A percentile compares a stretch with the other conserved stretches of the same genome.
Conservation (phyloP, 2,888 invertebrate species). For the Conops quadrifasciatus region DNA sequence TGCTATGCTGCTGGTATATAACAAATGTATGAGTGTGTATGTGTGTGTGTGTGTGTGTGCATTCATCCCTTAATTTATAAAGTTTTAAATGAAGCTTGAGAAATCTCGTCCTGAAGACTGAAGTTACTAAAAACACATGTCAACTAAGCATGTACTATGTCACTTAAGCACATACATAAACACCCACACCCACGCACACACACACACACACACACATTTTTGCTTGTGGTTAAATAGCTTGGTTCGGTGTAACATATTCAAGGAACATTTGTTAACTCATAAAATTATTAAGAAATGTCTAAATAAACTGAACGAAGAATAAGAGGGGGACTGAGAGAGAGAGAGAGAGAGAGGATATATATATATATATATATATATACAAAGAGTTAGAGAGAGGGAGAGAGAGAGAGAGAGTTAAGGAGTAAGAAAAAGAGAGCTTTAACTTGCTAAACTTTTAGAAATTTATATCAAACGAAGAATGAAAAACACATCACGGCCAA, state of each 20-base stretch:
- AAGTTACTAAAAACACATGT: conserved; percentile 31
- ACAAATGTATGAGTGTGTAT: background rate
- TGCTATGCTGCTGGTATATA: too few species aligned
- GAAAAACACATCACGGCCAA: too few species aligned
- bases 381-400: background rate
- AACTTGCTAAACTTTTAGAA: too few species aligned
- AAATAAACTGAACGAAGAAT: background rate
- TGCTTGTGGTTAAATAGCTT: background rate
- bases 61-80: conserved; percentile 24
- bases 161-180: conserved; percentile 8
- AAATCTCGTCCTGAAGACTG: too few species aligned
- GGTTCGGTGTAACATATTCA: background rate
- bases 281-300: conserved; percentile 36
- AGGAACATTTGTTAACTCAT: conserved; percentile 37
- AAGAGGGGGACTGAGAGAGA: background rate
- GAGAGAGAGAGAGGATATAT: background rate
- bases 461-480: too few species aligned
- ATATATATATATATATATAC: too few species aligned
- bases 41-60: too few species aligned
- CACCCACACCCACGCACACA: background rate
- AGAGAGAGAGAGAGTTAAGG: background rate
- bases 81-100: conserved; percentile 24
- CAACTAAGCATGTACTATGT: conserved; percentile 23
- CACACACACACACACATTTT: background rate
- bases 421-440: background rate